Conservation (phyloP, 2,113 vertebrate species). For the Etheostoma spectabile region DNA sequence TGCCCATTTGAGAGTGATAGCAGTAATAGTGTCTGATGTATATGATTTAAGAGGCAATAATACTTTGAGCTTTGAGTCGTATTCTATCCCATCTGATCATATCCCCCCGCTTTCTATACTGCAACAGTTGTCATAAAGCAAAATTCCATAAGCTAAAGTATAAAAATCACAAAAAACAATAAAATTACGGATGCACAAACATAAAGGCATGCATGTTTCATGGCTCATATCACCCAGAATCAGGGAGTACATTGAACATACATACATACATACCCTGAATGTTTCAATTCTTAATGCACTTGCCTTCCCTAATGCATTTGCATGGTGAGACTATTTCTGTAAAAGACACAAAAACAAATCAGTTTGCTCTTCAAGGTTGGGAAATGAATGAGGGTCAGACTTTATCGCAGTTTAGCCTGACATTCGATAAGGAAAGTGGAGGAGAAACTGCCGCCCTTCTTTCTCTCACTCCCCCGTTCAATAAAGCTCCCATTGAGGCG, state of each 20-base stretch:
- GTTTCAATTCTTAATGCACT: constrained; percentile 41
- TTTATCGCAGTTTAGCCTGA: constrained; percentile 56
- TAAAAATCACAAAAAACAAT: constrained; percentile 47
- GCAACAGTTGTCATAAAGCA: constrained; percentile 27
- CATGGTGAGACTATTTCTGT: constrained; percentile 51
- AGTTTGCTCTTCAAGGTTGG: constrained; percentile 42
- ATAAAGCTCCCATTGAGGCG: constrained; percentile 70
- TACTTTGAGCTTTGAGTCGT: constrained; percentile 54
- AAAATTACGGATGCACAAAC: constrained; percentile 33
- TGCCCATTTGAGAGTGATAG: constrained; percentile 30
- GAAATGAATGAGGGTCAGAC: constrained; percentile 42
- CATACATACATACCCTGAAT: constrained; percentile 12
- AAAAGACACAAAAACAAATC: constrained; percentile 15
- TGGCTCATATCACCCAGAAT: constrained; percentile 45
- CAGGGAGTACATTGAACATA: constrained; percentile 29
- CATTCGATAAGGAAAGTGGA: constrained; percentile 60
- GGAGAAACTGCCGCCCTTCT: constrained; percentile 45
- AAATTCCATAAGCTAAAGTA: constrained; percentile 30
- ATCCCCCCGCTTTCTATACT: constrained; percentile 37
- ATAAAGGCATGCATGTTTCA: constrained; percentile 34
- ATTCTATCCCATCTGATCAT: constrained; percentile 61
- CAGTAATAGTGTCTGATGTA: constrained; percentile 44
- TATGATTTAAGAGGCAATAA: constrained; percentile 63
- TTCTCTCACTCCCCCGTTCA: constrained; percentile 37
- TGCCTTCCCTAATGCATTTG: constrained; percentile 45